Base-by-base conservation (phyloP, 2,888 invertebrate species). In the Kryphioiulus occultus region DNA sequence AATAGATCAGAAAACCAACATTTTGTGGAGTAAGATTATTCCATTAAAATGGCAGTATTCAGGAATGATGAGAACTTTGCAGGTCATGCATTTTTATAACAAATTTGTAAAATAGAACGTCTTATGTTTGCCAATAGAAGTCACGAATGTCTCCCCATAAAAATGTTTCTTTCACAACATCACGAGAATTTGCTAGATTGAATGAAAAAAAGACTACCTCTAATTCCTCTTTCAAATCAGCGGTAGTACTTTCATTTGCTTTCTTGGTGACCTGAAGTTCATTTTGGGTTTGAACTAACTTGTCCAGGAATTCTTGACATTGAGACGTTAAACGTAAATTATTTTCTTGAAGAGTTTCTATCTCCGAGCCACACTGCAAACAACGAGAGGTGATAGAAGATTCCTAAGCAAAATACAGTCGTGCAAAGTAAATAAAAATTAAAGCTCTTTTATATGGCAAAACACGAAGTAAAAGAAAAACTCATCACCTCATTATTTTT, bases 201-300 rank as follows among this genome's bases (percentile, higher is more conserved):
- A 4, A 44, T 44, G 44, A 44, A 1, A 12, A 44, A 44, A 44
- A 30, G 30, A 78, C 30, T 78, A 78, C 78, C 78, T 78, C 78
- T 9, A 78, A 15, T 78, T 78, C 78, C 15, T 78, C 78, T 12
- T 78, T 30, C 30, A 78, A 78, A 78, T 78, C 30, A 7, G 4
- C 15, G 30, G 4, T 30, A 15, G 30, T 10, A 4, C 78, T 78
- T 15, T 78, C 78, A 0, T 30, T 30, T 30, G 78, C 26, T 30
- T 78, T 78, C 26, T 78, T 78, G 78, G 78, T 78, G 78, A 78
- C 30, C 30, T 30, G 78, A 78, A 78, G 78, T 10, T 78, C 78
- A 26, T 78, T 78, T 78, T 78, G 78, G 30, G 30, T 9, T 30
- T 78, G 78, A 78, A 30, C 26, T 22, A 78, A 78, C 26, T 15